phyloP scores from a whole-genome alignment of 2,888 invertebrate genomes.

The Tetrapedia diversipes region DNA sequence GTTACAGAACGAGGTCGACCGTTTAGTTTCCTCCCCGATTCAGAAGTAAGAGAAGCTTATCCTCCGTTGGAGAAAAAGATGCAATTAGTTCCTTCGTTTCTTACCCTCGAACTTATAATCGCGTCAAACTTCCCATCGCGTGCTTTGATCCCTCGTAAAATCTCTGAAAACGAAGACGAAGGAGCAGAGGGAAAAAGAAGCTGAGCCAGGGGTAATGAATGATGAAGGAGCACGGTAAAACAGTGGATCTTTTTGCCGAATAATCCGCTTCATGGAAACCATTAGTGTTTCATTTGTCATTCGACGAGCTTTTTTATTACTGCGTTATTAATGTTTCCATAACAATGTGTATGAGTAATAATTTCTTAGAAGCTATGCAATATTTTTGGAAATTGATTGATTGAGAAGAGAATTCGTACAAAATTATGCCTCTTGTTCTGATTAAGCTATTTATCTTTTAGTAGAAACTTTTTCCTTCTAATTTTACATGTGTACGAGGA shows the following conservation, averaged over 20 bases:
- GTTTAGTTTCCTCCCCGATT: slow-evolving; percentile 29
- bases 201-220: slow-evolving; percentile 31
- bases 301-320: background rate
- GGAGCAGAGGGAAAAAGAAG: slow-evolving; percentile 27
- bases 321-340: background rate
- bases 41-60: slow-evolving; percentile 5
- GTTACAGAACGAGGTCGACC: slow-evolving; percentile 29
- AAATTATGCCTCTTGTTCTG: no score
- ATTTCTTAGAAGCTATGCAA: no score
- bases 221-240: background rate
- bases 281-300: background rate
- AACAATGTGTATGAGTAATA: background rate
- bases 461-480: no score
- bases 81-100: slow-evolving; percentile 62
- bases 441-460: no score
- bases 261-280: slow-evolving; percentile 8
- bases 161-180: slow-evolving; percentile 40
- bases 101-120: slow-evolving; percentile 59
- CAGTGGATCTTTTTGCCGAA: background rate
- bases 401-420: no score
- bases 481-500: no score
- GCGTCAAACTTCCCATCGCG: slow-evolving; percentile 62
- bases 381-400: no score
- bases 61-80: slow-evolving; percentile 43
- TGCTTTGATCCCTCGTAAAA: slow-evolving; percentile 61